Evolutionary conservation across 1,140 invertebrate species (phyloP).

Genomic region (Drosophila setifemur): DNA sequence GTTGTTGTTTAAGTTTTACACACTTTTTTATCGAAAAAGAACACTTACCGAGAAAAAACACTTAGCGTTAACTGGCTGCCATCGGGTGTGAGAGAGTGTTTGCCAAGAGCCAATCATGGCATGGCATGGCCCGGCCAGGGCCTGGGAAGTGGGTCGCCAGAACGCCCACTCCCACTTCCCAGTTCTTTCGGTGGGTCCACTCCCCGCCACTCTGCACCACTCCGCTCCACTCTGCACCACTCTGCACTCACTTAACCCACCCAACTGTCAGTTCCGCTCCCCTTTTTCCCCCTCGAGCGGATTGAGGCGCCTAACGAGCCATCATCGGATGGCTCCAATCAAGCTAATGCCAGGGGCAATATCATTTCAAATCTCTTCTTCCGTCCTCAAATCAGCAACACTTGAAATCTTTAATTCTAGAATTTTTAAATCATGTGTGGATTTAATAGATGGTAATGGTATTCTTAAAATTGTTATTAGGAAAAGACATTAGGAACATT

Average conservation of each 20-base stretch:
- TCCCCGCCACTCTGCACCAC: neutral
- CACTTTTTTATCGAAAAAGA: conserved; percentile 45
- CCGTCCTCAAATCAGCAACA: neutral
- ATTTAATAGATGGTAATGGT: too few relatives aligned
- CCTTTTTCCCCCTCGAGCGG: neutral
- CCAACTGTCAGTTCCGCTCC: neutral
- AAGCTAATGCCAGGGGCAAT: conserved; percentile 9
- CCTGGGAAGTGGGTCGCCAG: conserved; percentile 52
- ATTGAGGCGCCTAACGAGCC: conserved; percentile 28
- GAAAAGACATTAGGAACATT: too few relatives aligned
- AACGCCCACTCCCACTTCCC: conserved; percentile 20
- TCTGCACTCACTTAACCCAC: neutral
- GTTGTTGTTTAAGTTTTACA: conserved; percentile 26
- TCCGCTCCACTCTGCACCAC: neutral
- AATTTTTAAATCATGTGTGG: too few relatives aligned
- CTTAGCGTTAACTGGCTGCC: conserved; percentile 46
- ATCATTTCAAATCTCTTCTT: neutral
- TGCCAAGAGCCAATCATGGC: conserved; percentile 49
- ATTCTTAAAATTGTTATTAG: too few relatives aligned
- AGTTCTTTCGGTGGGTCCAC: conserved; percentile 1
- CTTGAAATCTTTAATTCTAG: neutral
- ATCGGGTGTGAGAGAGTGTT: conserved; percentile 26
- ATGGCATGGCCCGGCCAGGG: conserved; percentile 29
- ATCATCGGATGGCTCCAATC: conserved; percentile 25
- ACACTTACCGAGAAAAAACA: conserved; percentile 50